Conservation (phyloP, 2,797 vertebrate genomes). For the Micrastur ruficollis region DNA sequence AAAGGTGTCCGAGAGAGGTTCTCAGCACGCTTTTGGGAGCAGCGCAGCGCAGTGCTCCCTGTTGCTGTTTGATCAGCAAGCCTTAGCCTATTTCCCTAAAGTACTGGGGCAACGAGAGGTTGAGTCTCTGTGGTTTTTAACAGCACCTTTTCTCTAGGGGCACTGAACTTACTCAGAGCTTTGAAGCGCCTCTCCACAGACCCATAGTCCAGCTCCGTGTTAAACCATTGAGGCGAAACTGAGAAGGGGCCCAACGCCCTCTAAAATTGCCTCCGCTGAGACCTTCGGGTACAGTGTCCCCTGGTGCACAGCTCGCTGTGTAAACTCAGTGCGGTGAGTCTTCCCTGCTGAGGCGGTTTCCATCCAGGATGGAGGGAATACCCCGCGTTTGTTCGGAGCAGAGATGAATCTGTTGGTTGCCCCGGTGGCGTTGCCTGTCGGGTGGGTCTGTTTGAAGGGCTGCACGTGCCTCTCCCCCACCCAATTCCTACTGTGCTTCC, state of each 20-base stretch:
- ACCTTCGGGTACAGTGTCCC: background rate
- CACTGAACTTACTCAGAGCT: background rate
- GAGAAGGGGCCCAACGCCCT: no score
- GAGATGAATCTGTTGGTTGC: background rate
- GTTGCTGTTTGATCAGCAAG: background rate
- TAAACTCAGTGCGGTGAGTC: background rate
- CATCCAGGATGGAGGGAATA: background rate
- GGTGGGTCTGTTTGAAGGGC: background rate
- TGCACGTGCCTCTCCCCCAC: accelerated
- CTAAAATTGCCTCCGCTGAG: background rate
- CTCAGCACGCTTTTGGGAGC: background rate
- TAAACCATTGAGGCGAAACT: background rate
- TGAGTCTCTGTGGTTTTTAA: background rate
- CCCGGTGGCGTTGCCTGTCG: background rate
- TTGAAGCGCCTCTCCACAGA: background rate
- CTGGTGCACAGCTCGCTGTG: no score
- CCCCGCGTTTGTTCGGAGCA: background rate
- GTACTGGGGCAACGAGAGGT: background rate
- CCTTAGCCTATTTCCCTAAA: background rate
- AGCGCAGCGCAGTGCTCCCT: background rate
- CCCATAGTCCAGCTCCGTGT: background rate
- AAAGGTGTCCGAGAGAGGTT: background rate
- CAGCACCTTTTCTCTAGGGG: background rate
- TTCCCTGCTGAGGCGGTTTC: background rate
- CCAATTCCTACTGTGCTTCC: background rate